phyloP scores from a whole-genome alignment of 2,888 invertebrate genomes.

The Chalcis sispes region DNA sequence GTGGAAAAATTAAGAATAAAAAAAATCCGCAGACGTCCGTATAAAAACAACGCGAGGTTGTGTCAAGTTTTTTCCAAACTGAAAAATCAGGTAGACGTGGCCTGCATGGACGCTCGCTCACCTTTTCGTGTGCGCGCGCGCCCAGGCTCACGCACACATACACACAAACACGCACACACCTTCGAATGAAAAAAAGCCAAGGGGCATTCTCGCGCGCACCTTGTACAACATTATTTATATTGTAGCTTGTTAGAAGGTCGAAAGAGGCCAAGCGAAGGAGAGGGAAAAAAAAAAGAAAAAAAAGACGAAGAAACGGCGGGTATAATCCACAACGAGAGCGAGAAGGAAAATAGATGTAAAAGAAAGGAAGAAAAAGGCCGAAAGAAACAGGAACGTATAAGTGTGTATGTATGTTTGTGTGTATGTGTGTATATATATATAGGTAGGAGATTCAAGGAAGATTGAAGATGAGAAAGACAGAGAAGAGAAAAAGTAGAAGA shows the following conservation, averaged over 20 bases:
- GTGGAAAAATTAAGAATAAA: neutral
- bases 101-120: no score
- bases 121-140: constrained; percentile 12
- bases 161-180: constrained; percentile 4
- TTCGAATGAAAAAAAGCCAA: constrained; percentile 47
- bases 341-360: constrained; percentile 26
- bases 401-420: neutral
- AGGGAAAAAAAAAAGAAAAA: constrained; percentile 5
- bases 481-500: constrained; percentile 15
- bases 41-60: no score
- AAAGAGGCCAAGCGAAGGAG: constrained; percentile 42
- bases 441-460: no score
- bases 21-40: no score
- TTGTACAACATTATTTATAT: constrained; percentile 67
- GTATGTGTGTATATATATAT: no score
- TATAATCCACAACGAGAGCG: constrained; percentile 48
- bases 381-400: neutral
- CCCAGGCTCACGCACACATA: neutral
- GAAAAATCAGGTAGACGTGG: no score
- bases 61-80: constrained; percentile 14
- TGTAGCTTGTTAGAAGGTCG: constrained; percentile 66
- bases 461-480: no score
- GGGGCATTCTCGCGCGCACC: constrained; percentile 59
- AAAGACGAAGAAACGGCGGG: constrained; percentile 23
- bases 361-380: constrained; percentile 14